These are phyloP conservation scores for Danio tinwini DNA, from an alignment of 2,797 vertebrate species.

Conservation along the genomic window DNA sequence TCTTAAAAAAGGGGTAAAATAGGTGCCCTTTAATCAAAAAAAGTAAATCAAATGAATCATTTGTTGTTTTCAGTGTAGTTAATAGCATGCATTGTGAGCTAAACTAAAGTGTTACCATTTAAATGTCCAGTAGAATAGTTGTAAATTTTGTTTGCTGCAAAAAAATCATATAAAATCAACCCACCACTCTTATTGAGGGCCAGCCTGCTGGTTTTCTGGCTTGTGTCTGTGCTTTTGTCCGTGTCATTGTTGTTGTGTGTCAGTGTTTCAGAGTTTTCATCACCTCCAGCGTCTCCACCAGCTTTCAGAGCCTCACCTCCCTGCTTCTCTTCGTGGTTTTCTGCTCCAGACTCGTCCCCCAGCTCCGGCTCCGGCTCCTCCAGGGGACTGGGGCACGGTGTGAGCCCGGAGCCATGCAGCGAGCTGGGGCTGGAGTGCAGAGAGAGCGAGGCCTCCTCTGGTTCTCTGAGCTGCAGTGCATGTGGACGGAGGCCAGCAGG, in stretches of 20 bases:
- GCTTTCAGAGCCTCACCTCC: conserved; percentile 11
- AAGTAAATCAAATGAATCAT: too few species aligned
- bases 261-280: conserved; percentile 50
- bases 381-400: conserved; percentile 72
- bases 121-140: too few species aligned
- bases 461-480: conserved; percentile 69
- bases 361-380: conserved; percentile 53
- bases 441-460: conserved; percentile 76
- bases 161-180: conserved; percentile 29
- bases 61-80: too few species aligned
- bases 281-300: conserved; percentile 56
- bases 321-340: conserved; percentile 50
- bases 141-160: neutral
- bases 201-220: conserved; percentile 59
- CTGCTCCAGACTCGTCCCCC: conserved; percentile 46
- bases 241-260: conserved; percentile 76
- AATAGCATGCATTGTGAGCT: too few species aligned
- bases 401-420: conserved; percentile 75
- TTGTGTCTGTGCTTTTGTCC: conserved; percentile 61
- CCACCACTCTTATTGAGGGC: conserved; percentile 53
- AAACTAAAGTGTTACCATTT: too few species aligned
- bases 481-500: conserved; percentile 76
- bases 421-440: conserved; percentile 84
- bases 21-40: too few species aligned
- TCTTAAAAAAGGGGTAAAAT: too few species aligned